These are phyloP conservation scores for Platichthys flesus DNA, from an alignment of 2,113 vertebrate species.

Conservation along the genomic window DNA sequence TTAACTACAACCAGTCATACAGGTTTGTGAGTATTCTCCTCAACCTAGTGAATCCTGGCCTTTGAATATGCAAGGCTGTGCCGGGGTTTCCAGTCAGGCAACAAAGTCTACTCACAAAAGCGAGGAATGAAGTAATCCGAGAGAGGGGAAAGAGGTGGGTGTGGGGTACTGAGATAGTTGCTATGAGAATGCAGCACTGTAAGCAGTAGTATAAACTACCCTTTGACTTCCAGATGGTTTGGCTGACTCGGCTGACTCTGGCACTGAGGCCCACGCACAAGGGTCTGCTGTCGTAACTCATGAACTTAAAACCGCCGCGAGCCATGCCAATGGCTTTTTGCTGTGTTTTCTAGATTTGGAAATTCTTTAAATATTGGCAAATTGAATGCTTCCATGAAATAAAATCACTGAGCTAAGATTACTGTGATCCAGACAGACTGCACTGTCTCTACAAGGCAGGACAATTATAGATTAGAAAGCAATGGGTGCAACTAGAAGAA, in stretches of 20 bases:
- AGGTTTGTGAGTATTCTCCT: slow-evolving; percentile 64
- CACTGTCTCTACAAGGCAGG: not conserved
- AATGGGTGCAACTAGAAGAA: not conserved
- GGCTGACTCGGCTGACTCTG: slow-evolving; percentile 8
- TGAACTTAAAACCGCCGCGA: slow-evolving; percentile 17
- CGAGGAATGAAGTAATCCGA: slow-evolving; percentile 2
- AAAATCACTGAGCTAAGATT: not conserved
- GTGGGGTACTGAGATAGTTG: not conserved
- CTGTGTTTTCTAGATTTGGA: not conserved
- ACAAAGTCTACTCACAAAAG: not conserved
- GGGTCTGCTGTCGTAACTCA: slow-evolving; percentile 24
- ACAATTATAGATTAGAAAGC: not conserved
- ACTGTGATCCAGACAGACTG: not conserved
- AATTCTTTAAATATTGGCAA: not conserved
- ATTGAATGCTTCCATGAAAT: not conserved
- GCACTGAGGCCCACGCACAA: slow-evolving; percentile 20
- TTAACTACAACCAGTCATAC: slow-evolving; percentile 56
- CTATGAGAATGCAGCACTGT: slow-evolving; percentile 18
- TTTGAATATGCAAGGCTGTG: not conserved
- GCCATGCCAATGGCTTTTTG: not conserved
- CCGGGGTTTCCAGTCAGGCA: not conserved
- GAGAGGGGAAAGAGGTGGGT: not conserved
- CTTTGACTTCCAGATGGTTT: slow-evolving; percentile 58
- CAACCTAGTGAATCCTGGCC: slow-evolving; percentile 14
- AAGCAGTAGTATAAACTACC: slow-evolving; percentile 44